These are phyloP conservation scores for Paratrypauchen microcephalus DNA, from an alignment of 2,797 vertebrate genomes.

Conservation along the genomic window DNA sequence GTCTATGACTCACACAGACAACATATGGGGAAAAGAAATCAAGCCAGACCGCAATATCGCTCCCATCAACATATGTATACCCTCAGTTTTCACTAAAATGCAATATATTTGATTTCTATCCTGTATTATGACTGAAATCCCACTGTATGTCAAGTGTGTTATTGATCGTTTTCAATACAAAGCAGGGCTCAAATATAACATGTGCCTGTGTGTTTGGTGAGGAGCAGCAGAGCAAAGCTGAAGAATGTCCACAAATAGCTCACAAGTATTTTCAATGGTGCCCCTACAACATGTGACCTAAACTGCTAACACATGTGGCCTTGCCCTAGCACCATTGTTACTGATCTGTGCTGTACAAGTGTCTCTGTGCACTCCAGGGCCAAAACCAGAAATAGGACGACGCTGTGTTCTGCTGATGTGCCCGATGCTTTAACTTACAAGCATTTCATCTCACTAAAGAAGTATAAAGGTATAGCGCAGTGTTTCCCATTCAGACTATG, in stretches of 20 bases:
- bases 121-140: neutral
- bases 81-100: neutral
- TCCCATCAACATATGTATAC: neutral
- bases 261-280: slow-evolving; percentile 48
- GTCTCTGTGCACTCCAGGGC: slow-evolving; percentile 18
- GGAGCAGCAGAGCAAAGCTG: slow-evolving; percentile 15
- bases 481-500: too few relatives aligned
- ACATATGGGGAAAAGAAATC: too few relatives aligned
- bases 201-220: slow-evolving; percentile 7
- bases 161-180: slow-evolving; percentile 7
- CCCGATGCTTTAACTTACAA: neutral
- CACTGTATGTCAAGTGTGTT: neutral
- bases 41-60: neutral
- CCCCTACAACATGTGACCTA: slow-evolving; percentile 65
- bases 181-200: neutral
- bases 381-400: slow-evolving; percentile 9
- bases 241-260: slow-evolving; percentile 58
- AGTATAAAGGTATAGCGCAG: too few relatives aligned
- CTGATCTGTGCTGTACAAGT: slow-evolving; percentile 36
- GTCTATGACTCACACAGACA: too few relatives aligned
- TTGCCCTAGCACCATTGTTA: slow-evolving; percentile 38
- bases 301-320: slow-evolving; percentile 73
- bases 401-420: neutral
- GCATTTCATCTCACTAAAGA: neutral
- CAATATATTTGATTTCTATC: neutral